phyloP scores from a whole-genome alignment of 23 tunicate genomes.

The Halocynthia aurantium region DNA sequence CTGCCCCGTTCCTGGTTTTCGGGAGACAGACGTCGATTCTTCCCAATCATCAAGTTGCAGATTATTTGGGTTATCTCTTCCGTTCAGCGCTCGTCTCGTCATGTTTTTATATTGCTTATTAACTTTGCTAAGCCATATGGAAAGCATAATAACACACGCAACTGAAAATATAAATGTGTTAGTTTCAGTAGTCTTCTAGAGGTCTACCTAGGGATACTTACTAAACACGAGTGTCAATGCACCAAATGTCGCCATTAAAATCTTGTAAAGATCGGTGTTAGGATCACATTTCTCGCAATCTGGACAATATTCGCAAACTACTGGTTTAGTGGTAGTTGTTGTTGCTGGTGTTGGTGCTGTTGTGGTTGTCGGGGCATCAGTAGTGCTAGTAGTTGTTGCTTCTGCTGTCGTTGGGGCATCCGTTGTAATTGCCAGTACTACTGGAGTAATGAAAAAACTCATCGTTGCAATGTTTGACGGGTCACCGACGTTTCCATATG shows the following conservation, averaged over 20 bases:
- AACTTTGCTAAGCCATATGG: no score
- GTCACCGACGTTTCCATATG: background rate
- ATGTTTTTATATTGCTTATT: no score
- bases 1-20: no score
- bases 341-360: no score
- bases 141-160: no score
- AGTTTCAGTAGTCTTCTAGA: no score
- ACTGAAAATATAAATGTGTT: no score
- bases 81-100: no score
- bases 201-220: background rate
- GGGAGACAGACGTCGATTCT: no score
- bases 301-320: background rate
- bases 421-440: background rate
- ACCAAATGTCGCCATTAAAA: background rate
- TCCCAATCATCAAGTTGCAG: no score
- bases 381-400: background rate
- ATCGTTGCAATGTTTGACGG: conserved; percentile 6
- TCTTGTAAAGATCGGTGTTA: background rate
- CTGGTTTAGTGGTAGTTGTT: background rate
- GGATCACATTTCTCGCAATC: background rate
- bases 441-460: background rate
- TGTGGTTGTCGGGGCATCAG: background rate
- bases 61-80: no score
- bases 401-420: background rate
- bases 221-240: background rate